Base-by-base conservation (phyloP, 1,140 invertebrate genomes). In the Aleiodes sp. region DNA sequence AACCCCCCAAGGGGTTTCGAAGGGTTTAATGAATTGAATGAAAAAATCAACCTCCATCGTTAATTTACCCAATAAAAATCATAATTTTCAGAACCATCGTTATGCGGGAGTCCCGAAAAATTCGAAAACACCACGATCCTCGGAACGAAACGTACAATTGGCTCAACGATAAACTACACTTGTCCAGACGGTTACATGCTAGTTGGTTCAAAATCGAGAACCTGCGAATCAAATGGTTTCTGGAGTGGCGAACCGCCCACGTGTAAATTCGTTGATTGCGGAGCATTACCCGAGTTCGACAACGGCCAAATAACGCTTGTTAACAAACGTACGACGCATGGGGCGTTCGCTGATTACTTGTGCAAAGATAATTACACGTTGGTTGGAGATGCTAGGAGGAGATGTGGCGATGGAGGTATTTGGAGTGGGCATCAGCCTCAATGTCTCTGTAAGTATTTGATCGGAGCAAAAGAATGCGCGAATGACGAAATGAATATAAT, bases 191-290 rank as follows among this genome's bases (percentile, higher is more conserved):
- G 95, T 6, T 92, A 94, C 78, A 93, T 92, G 88, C 83, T 97
- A 0, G 78, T 93, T n/a, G 96, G 95, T 41, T 87, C 90, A 56
- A 86, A 86, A 39, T 89, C 83, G 14, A 88, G 94, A 72, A 89
- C 86, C 1, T 98, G 96, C 80, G 87, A 87, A 21, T 74, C 81
- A 0, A 90, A 90, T 75, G 95, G 95, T 10, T 92, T 94, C 75
- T 97, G 95, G 95, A 92, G 90, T 56, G 93, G 92, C 10, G 75
- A 80, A 1, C 89, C 94, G 2, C 94, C 94, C 2, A 89, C 89
- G 46, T 97, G 95, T 82, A 94, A 94, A 91, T 96, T 94, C 83
- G 91, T 97, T 3, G 91, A 97, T 79, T 97, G 96, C 78, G 94
- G 94, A 12, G 70, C 84, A 7, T 80, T 96, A 35, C 86, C 88